Conservation (phyloP, 1,140 invertebrate genomes). For the Drosophila repletoides region DNA sequence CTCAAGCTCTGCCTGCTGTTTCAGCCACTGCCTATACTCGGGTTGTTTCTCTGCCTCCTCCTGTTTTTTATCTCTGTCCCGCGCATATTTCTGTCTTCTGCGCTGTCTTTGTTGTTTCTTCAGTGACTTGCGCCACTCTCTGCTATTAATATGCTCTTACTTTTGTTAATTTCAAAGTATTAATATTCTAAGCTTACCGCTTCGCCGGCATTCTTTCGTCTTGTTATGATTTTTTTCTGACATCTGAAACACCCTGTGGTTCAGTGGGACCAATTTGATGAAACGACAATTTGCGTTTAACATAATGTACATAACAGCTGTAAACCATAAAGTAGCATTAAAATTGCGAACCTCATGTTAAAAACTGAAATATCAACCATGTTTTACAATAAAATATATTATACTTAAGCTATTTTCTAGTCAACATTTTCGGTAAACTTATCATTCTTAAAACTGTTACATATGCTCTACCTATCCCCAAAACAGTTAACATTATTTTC, state of each 20-base stretch:
- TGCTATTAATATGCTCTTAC: not conserved
- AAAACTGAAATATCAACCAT: too few relatives aligned
- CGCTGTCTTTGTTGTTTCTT: slow-evolving; percentile 83
- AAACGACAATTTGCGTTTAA: too few relatives aligned
- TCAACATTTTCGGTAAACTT: too few relatives aligned
- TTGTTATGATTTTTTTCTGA: not conserved
- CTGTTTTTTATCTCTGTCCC: slow-evolving; percentile 62
- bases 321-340: too few relatives aligned
- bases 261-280: not conserved
- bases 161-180: not conserved
- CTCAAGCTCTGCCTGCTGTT: slow-evolving; percentile 63
- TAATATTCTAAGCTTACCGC: slow-evolving; percentile 7
- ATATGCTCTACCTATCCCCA: too few relatives aligned
- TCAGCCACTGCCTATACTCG: slow-evolving; percentile 67
- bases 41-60: slow-evolving; percentile 58
- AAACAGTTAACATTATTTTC: too few relatives aligned
- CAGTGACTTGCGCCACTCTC: slow-evolving; percentile 82
- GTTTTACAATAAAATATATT: too few relatives aligned
- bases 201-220: slow-evolving; percentile 29
- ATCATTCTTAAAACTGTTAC: too few relatives aligned
- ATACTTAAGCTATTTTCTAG: too few relatives aligned
- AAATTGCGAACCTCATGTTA: too few relatives aligned
- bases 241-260: not conserved
- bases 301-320: too few relatives aligned
- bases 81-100: slow-evolving; percentile 78